Percentiles rank a stretch among this genome's conserved stretches.
These are phyloP conservation scores for Heterocephalus glaber DNA, from an alignment of 2,113 vertebrate genomes.

Conservation along the genomic window DNA sequence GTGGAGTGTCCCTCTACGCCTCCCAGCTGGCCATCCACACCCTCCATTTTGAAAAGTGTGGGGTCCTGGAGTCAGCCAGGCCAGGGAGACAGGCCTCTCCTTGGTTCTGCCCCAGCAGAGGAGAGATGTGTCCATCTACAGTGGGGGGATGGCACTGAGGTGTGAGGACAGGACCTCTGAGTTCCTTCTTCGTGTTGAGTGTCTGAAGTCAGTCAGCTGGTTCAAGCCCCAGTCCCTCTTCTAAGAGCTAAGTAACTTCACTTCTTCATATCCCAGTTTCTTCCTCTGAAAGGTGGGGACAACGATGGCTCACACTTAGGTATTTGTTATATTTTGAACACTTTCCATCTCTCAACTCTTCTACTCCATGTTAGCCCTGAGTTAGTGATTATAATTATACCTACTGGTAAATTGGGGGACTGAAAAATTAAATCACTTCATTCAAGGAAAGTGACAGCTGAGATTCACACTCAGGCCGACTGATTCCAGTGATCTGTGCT, in stretches of 20 bases:
- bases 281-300: neutral
- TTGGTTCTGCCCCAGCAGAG: neutral
- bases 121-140: neutral
- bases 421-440: neutral
- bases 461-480: neutral
- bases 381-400: neutral
- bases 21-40: too few relatives aligned
- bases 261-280: neutral
- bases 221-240: neutral
- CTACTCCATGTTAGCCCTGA: too few relatives aligned
- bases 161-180: neutral
- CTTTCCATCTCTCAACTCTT: neutral
- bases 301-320: neutral
- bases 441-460: neutral
- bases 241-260: neutral
- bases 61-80: neutral
- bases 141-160: neutral
- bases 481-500: neutral
- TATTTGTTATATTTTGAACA: neutral
- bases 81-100: too few relatives aligned
- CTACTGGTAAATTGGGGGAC: neutral
- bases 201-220: neutral
- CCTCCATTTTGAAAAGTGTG: neutral
- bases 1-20: too few relatives aligned
- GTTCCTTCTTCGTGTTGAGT: neutral